Percentiles rank a stretch among this genome's conserved stretches.
Conservation (phyloP, 2,113 vertebrate species). For the Zosterops pallidus region DNA sequence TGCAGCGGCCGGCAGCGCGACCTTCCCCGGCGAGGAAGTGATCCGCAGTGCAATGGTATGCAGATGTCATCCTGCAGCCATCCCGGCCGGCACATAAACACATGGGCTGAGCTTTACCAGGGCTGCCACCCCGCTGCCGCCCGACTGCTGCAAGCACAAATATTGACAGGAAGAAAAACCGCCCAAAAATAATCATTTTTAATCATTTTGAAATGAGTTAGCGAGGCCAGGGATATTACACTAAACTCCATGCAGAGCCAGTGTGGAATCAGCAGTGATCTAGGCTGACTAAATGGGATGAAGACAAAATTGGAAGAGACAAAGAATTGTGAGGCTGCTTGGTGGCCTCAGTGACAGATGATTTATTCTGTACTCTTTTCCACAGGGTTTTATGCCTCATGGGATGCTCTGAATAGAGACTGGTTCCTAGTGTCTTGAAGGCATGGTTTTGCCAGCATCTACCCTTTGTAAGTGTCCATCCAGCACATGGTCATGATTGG, state of each 20-base stretch:
- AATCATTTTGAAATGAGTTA: background rate
- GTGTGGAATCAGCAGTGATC: background rate
- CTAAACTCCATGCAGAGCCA: background rate
- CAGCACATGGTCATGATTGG: background rate
- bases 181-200: background rate
- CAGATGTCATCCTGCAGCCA: constrained; percentile 64
- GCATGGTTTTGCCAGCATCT: background rate
- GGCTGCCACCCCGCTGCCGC: constrained; percentile 25
- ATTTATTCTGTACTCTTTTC: background rate
- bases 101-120: constrained; percentile 26
- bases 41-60: background rate
- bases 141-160: constrained; percentile 28
- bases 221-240: background rate
- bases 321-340: background rate
- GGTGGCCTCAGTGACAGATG: background rate
- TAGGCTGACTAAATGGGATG: background rate
- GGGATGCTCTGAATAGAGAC: background rate
- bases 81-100: constrained; percentile 32
- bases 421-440: background rate
- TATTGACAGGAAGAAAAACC: constrained; percentile 59
- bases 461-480: background rate
- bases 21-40: constrained; percentile 27
- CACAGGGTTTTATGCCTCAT: background rate
- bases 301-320: background rate
- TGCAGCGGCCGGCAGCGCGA: background rate